Percentiles rank a stretch among this genome's conserved stretches.
These are phyloP conservation scores for Peromyscus eremicus DNA, from an alignment of 2,797 vertebrate genomes.

Conservation along the genomic window DNA sequence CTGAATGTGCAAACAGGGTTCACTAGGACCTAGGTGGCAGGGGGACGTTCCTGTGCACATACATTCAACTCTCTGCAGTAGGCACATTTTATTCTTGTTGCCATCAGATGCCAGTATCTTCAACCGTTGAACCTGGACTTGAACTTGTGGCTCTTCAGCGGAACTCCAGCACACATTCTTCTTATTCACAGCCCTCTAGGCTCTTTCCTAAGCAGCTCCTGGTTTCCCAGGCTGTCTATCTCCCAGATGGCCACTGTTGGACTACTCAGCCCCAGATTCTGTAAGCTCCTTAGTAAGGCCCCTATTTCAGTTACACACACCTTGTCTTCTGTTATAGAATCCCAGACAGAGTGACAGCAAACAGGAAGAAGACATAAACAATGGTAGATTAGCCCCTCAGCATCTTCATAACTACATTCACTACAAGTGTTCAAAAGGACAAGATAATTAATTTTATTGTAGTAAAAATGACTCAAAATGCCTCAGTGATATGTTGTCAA, in stretches of 20 bases:
- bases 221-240: background rate
- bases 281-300: background rate
- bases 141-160: background rate
- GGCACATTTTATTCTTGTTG: background rate
- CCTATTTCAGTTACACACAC: background rate
- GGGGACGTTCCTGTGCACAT: fast-evolving
- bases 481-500: background rate
- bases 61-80: background rate
- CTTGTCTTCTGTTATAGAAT: background rate
- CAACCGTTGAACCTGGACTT: background rate
- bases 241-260: background rate
- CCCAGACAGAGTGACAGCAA: background rate
- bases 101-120: background rate
- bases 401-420: background rate
- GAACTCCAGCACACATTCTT: background rate
- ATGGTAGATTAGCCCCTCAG: background rate
- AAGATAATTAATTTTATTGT: background rate
- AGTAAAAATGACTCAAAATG: background rate
- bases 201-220: background rate
- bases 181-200: background rate
- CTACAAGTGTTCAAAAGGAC: background rate
- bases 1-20: background rate
- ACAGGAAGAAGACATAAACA: background rate
- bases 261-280: background rate
- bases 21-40: background rate